Percentiles rank a stretch among this genome's conserved stretches.
phyloP scores from a whole-genome alignment of 2,888 invertebrate species.

The Cheilosia soror region DNA sequence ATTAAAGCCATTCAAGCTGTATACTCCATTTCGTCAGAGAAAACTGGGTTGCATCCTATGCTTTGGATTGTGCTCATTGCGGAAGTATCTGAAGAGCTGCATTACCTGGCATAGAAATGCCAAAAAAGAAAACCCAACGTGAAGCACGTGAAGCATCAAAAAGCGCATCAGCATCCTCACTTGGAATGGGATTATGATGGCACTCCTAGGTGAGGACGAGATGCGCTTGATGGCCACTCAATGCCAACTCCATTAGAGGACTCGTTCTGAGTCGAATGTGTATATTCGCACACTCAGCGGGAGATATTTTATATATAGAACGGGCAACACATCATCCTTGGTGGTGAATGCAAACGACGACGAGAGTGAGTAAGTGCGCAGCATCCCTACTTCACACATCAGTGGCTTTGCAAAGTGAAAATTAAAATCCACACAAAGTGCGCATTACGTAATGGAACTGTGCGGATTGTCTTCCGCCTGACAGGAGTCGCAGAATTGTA shows the following conservation, averaged over 20 bases:
- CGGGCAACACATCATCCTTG: conserved; percentile 23
- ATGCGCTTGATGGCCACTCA: conserved; percentile 70
- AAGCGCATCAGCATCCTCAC: conserved; percentile 44
- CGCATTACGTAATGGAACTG: conserved; percentile 73
- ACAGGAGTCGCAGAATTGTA: conserved; percentile 54
- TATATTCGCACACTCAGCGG: conserved; percentile 49
- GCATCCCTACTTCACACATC: conserved; percentile 71
- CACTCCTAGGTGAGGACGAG: conserved; percentile 47
- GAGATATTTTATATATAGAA: conserved; percentile 39
- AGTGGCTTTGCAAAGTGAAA: conserved; percentile 72
- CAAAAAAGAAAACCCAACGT: conserved; percentile 7
- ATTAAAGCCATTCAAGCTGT: conserved; percentile 33
- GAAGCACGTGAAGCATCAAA: conserved; percentile 24
- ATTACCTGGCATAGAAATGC: conserved; percentile 24
- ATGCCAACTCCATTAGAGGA: conserved; percentile 74
- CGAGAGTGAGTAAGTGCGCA: conserved; percentile 36
- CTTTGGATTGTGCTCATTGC: conserved; percentile 42
- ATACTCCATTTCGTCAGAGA: conserved; percentile 4
- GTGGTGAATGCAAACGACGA: conserved; percentile 14
- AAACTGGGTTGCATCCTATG: conserved; percentile 30
- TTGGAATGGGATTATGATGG: conserved; percentile 50
- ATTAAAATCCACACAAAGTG: conserved; percentile 75
- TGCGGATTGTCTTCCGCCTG: conserved; percentile 69
- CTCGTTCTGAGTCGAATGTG: conserved; percentile 20
- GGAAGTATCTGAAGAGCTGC: conserved; percentile 32